Conservation (phyloP, 2,888 invertebrate genomes). For the Aleiodes leptofemur region DNA sequence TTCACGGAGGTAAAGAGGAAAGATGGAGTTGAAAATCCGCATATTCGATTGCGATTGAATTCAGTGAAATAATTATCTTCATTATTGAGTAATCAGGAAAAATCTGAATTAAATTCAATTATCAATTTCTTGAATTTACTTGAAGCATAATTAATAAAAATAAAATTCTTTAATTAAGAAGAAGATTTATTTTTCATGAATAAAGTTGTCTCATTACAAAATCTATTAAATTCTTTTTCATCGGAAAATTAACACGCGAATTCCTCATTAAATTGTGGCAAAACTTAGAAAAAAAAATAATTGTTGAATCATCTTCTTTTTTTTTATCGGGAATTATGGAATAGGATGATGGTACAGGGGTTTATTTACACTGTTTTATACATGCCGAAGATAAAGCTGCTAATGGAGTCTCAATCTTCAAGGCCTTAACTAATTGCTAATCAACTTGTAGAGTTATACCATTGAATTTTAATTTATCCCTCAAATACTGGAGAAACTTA, state of each 20-base stretch:
- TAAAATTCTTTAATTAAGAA: too few relatives aligned
- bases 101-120: neutral
- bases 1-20: neutral
- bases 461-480: constrained; percentile 20
- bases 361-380: too few relatives aligned
- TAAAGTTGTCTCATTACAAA: constrained; percentile 13
- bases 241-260: constrained; percentile 5
- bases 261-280: constrained; percentile 16
- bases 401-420: constrained; percentile 63
- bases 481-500: constrained; percentile 19
- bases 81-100: neutral
- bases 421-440: constrained; percentile 62
- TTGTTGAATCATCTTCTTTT: neutral
- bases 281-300: neutral
- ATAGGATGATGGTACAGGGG: constrained; percentile 14
- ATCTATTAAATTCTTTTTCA: constrained; percentile 13
- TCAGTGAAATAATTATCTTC: constrained; percentile 12
- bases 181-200: neutral
- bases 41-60: constrained; percentile 20
- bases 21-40: constrained; percentile 6
- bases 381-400: constrained; percentile 56
- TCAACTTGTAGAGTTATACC: constrained; percentile 40
- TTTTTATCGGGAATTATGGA: constrained; percentile 14
- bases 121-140: neutral
- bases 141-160: too few relatives aligned